Evolutionary conservation across 2,888 invertebrate species (phyloP).

Genomic region (Diachrysia chrysitis): DNA sequence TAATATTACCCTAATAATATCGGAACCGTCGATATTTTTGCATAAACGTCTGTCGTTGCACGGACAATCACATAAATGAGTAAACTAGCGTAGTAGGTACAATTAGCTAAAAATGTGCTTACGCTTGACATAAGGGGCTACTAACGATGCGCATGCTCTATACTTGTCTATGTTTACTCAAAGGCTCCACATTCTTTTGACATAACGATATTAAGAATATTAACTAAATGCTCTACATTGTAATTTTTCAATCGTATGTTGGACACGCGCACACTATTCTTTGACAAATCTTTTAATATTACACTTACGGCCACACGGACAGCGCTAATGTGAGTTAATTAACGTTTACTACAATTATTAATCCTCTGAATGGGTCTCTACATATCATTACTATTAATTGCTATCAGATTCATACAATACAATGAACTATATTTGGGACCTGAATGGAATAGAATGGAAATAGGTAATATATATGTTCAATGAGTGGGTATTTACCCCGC

Average conservation of each 20-base stretch:
- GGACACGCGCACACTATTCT: conserved; percentile 71
- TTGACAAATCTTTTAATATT: conserved; percentile 85
- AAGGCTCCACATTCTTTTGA: too few relatives aligned
- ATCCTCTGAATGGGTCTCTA: conserved; percentile 75
- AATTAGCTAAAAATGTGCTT: too few relatives aligned
- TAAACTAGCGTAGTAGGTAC: too few relatives aligned
- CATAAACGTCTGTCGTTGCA: too few relatives aligned
- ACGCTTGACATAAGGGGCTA: too few relatives aligned
- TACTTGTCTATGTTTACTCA: too few relatives aligned
- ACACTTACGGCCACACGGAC: conserved; percentile 78
- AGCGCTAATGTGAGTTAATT: conserved; percentile 80
- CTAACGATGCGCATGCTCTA: too few relatives aligned
- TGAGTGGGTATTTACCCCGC: conserved; percentile 47
- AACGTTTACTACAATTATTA: conserved; percentile 73
- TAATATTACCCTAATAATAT: too few relatives aligned
- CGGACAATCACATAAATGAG: too few relatives aligned
- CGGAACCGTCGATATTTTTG: too few relatives aligned
- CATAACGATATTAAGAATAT: too few relatives aligned
- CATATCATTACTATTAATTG: conserved; percentile 60
- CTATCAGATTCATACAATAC: conserved; percentile 26
- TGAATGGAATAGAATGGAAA: conserved; percentile 10
- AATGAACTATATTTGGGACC: background rate
- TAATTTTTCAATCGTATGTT: conserved; percentile 45
- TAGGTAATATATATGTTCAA: conserved; percentile 19
- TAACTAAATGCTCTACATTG: background rate